phyloP scores from a whole-genome alignment of 2,113 vertebrate species.

The Megalops atlanticus region DNA sequence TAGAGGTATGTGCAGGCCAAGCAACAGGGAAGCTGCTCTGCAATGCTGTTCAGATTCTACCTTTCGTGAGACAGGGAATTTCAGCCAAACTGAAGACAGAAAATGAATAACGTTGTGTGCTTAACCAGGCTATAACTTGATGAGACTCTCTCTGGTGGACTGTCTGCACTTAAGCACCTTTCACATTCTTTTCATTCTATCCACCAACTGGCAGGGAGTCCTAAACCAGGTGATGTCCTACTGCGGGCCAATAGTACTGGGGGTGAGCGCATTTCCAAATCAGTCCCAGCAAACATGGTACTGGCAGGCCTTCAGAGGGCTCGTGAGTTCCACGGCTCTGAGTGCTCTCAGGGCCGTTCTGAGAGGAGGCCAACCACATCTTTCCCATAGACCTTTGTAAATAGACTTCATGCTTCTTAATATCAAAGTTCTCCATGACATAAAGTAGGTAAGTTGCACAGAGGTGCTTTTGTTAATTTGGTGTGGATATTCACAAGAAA shows the following conservation, averaged over 20 bases:
- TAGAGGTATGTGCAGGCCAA: background rate
- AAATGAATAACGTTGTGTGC: background rate
- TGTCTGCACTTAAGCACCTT: background rate
- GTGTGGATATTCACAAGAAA: too few species aligned
- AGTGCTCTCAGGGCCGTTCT: background rate
- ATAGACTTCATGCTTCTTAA: background rate
- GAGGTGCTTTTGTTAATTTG: background rate
- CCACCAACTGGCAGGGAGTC: constrained; percentile 5
- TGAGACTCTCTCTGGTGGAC: background rate
- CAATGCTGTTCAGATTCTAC: background rate
- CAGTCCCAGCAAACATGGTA: background rate
- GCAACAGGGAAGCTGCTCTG: background rate
- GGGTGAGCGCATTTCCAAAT: background rate
- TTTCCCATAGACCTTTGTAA: background rate
- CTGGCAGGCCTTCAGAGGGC: background rate
- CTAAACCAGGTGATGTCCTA: background rate
- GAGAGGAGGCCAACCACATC: background rate
- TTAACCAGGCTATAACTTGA: background rate
- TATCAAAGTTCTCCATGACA: background rate
- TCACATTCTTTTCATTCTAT: constrained; percentile 10
- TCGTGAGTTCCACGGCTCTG: background rate
- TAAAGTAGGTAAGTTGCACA: background rate
- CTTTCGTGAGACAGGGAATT: background rate
- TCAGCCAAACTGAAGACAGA: background rate
- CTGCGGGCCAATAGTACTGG: background rate